These are phyloP conservation scores for Sylvia borin DNA, from an alignment of 2,797 vertebrate genomes.

Conservation along the genomic window DNA sequence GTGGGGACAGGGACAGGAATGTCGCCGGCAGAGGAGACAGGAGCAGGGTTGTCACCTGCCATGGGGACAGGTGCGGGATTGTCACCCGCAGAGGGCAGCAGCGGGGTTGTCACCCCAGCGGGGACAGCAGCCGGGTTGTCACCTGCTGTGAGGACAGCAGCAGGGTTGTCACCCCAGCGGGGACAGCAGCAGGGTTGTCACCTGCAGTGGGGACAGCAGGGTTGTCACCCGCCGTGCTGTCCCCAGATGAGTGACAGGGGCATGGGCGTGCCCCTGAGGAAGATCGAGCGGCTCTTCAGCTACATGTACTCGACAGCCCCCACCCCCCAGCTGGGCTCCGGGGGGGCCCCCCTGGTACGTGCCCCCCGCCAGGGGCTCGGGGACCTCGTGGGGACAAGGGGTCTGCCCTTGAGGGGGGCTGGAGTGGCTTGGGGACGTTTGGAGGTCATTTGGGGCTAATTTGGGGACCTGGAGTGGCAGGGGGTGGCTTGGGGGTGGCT, in stretches of 20 bases:
- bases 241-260: constrained; percentile 90
- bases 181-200: too few relatives aligned
- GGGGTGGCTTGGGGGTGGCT: neutral
- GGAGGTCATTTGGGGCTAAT: too few relatives aligned
- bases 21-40: too few relatives aligned
- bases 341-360: constrained; percentile 85
- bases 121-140: rapidly evolving
- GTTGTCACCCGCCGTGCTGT: neutral
- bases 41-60: too few relatives aligned
- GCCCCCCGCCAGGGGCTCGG: neutral
- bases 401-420: too few relatives aligned
- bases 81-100: too few relatives aligned
- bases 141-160: rapidly evolving
- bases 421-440: neutral
- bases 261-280: constrained; percentile 88
- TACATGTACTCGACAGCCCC: constrained; percentile 96
- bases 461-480: neutral
- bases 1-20: too few relatives aligned
- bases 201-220: rapidly evolving
- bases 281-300: constrained; percentile 93
- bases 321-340: constrained; percentile 81
- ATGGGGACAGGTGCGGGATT: too few relatives aligned
- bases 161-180: neutral
- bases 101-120: rapidly evolving
- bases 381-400: too few relatives aligned